Evolutionary conservation across 1,140 invertebrate species (phyloP), one percentile per base, ranked within the genome.

Genomic region (Lepidurus arcticus): DNA sequence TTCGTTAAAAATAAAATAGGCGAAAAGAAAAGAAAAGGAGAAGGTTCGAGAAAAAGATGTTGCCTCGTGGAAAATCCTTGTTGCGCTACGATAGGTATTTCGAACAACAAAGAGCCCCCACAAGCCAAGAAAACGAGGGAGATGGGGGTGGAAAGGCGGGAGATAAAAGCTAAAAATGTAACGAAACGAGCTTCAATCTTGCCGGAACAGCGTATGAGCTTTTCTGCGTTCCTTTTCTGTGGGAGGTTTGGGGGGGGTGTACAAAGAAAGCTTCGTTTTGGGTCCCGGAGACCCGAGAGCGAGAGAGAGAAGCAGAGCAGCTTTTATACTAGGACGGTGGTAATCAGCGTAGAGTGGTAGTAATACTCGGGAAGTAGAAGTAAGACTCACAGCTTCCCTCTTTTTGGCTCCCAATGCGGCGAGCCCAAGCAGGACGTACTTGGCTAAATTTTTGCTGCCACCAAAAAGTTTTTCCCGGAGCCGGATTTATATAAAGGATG

Each of bases 131-230:
- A 9, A 13, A 13, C n/a, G 53, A 65, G 53, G 53, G 10, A 7
- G 53, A 3, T 34, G 34, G 34, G 34, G 34, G 34, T 3, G 16
- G 53, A 65, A 65, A 65, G 21, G 53, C 53, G 53, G 21, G 53
- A 65, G 53, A 65, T 65, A 65, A 65, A 65, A 65, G 53, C 53
- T 65, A 65, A 65, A 65, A n/a, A 65, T 65, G 53, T 65, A 65
- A 65, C 53, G 53, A 65, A 65, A 65, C 53, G 53, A 65, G 53
- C 53, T 65, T 65, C 53, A 65, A 65, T 65, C 53, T 65, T 65
- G 53, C 53, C 53, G 21, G 53, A 65, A 65, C n/a, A 65, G 53
- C 53, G 53, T 65, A 65, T 65, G 53, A 65, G 53, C 53, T 65
- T 65, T 65, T 65, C 53, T 21, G 9, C 21, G 53, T 21, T 65